A percentile compares a stretch with the other conserved stretches of the same genome.
Conservation (phyloP, 2,797 vertebrate species). For the Sebastes elongatus region DNA sequence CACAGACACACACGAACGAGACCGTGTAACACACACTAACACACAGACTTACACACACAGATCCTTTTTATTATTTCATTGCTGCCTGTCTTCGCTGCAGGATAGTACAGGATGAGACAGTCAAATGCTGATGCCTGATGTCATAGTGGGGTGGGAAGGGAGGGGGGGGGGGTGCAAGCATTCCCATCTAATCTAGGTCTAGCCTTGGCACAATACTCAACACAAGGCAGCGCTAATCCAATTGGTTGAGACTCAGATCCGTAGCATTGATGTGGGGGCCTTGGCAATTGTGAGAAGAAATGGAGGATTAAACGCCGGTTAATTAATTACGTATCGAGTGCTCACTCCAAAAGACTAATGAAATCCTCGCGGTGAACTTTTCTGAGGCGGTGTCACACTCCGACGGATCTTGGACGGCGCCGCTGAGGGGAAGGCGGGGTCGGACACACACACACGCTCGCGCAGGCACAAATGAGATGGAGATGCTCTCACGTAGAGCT, state of each 20-base stretch:
- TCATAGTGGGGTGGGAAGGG: background rate
- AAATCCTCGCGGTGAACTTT: constrained; percentile 61
- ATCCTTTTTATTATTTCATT: background rate
- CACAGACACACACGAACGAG: background rate
- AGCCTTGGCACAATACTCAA: constrained; percentile 34
- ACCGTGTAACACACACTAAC: background rate
- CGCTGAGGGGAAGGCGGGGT: background rate
- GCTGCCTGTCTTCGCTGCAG: background rate
- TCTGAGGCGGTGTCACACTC: constrained; percentile 43
- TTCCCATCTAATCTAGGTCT: constrained; percentile 38
- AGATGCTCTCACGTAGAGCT: constrained; percentile 3
- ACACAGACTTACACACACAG: background rate
- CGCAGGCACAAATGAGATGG: constrained; percentile 13
- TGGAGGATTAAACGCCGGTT: constrained; percentile 74
- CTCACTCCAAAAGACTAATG: constrained; percentile 66
- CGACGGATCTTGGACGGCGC: constrained; percentile 25
- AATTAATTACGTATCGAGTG: constrained; percentile 81
- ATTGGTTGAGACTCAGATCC: constrained; percentile 65
- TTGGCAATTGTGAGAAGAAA: constrained; percentile 72
- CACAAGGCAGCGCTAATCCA: constrained; percentile 67
- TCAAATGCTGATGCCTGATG: constrained; percentile 5
- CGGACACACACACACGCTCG: background rate
- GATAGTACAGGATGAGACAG: background rate
- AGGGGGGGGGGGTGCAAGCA: background rate
- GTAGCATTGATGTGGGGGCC: constrained; percentile 67